Evolutionary conservation across 2,113 vertebrate species (phyloP).

Genomic region (Phrynosoma blainvillii): DNA sequence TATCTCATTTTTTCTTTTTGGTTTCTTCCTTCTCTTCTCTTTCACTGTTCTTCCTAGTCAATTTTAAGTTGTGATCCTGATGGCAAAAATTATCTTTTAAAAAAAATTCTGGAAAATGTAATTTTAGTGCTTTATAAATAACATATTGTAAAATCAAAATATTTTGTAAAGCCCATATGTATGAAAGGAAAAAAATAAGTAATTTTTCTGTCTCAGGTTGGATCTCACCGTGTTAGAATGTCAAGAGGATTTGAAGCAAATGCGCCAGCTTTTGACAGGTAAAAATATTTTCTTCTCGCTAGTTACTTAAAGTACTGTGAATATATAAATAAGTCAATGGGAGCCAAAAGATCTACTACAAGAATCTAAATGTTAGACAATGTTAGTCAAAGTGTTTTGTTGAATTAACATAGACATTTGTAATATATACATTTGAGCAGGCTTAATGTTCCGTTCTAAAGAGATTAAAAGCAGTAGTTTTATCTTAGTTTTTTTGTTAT

Average conservation of each 20-base stretch:
- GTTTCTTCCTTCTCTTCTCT: background rate
- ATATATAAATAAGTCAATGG: background rate
- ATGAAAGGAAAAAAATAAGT: background rate
- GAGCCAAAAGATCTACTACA: background rate
- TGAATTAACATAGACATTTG: background rate
- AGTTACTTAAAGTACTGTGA: background rate
- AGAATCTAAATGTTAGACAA: background rate
- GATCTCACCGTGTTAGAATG: conserved; percentile 98
- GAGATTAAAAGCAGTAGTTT: background rate
- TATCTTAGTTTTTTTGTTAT: background rate
- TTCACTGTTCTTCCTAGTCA: background rate
- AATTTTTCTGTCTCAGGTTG: conserved; percentile 80
- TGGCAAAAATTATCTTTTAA: background rate
- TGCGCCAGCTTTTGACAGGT: conserved; percentile 98
- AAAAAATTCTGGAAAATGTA: background rate
- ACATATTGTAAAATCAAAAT: conserved; percentile 9
- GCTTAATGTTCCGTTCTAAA: background rate
- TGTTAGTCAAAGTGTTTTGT: background rate
- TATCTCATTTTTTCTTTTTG: background rate
- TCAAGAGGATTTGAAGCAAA: conserved; percentile 97
- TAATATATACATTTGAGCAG: background rate
- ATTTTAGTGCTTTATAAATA: background rate
- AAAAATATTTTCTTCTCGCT: conserved; percentile 20
- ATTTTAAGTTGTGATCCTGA: background rate
- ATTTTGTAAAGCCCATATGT: background rate